Percentiles rank a stretch among this genome's conserved stretches.
These are phyloP conservation scores for Hyperopisus bebe DNA, from an alignment of 2,113 vertebrate genomes.

Conservation along the genomic window DNA sequence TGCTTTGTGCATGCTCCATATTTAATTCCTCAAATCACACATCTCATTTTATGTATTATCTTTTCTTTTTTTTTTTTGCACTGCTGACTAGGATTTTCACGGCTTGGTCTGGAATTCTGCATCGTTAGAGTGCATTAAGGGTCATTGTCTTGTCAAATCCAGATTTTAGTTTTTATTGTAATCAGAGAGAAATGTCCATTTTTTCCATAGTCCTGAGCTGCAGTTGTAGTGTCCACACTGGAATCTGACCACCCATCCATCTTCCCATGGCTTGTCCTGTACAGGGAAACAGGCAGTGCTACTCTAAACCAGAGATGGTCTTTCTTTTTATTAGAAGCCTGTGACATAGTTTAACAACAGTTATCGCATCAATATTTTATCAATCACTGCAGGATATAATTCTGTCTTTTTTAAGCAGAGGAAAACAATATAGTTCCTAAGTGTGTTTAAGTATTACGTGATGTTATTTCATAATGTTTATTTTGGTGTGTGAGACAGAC, in stretches of 20 bases:
- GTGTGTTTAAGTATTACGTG: not conserved
- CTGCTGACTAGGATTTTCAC: not conserved
- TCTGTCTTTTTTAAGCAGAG: not conserved
- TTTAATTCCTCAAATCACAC: constrained; percentile 15
- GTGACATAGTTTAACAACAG: not conserved
- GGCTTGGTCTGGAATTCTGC: not conserved
- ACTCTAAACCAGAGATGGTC: not conserved
- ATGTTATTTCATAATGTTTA: not conserved
- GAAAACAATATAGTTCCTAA: not conserved
- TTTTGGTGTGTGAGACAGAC: not conserved
- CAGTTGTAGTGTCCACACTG: not conserved
- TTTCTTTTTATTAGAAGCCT: not conserved
- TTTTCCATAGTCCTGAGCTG: not conserved
- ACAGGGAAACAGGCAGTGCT: not conserved
- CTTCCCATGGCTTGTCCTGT: not conserved
- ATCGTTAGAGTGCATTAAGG: not conserved
- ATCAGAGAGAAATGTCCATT: not conserved
- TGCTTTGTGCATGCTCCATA: constrained; percentile 30
- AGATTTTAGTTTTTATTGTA: not conserved
- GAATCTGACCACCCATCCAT: not conserved
- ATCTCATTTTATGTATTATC: not conserved
- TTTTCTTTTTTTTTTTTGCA: constrained; percentile 9
- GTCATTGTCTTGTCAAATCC: not conserved
- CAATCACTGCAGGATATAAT: not conserved
- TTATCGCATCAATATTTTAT: not conserved